Base-by-base conservation (phyloP, 2,888 invertebrate species). In the Hirudinaria manillensis region DNA sequence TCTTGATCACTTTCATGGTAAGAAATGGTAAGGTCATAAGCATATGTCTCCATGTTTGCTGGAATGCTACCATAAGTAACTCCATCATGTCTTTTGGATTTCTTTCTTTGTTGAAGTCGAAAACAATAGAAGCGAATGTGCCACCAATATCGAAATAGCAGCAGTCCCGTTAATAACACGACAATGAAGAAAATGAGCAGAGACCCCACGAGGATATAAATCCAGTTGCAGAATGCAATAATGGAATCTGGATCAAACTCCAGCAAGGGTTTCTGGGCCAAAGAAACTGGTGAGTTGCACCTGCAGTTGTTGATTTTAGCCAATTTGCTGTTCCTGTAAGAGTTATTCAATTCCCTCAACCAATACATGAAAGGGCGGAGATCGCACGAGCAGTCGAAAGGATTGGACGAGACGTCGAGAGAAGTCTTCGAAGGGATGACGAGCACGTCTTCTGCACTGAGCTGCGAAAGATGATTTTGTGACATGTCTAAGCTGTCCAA, bases 371-470 rank as follows among this genome's bases (percentile, higher is more conserved):
- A 68, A n/a, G n/a, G 13, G 7, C 29, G 32, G 13, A 68, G 36
- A 36, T 68, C 68, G 16, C 68, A 68, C 13, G 68, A 68, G 32
- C 68, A 68, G 36, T 68, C 68, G 16, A 68, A 68, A 29, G 68
- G 68, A 34, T 68, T 68, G 32, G 7, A n/a, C 1, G 32, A 34
- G 7, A 68, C 7, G 34, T 29, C 10, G 6, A 68, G n/a, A 29
- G 68, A 68, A 13, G 36, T 32, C 32, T n/a, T 34, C 13, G 68
- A 32, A 4, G 68, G 68, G 21, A 68, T 29, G n/a, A 13, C 36
- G 16, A 34, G 29, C 32, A 68, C 7, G 13, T 34, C 36, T 13
- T n/a, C n/a, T n/a, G 36, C 16, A 34, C n/a, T 34, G 13, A 68
- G n/a, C 13, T 24, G n/a, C 1, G 68, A 68, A 34, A 68, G 36